Percentiles rank a stretch among this genome's conserved stretches.
Evolutionary conservation across 1,140 invertebrate species (phyloP).

Genomic region (Pogonus chalceus): DNA sequence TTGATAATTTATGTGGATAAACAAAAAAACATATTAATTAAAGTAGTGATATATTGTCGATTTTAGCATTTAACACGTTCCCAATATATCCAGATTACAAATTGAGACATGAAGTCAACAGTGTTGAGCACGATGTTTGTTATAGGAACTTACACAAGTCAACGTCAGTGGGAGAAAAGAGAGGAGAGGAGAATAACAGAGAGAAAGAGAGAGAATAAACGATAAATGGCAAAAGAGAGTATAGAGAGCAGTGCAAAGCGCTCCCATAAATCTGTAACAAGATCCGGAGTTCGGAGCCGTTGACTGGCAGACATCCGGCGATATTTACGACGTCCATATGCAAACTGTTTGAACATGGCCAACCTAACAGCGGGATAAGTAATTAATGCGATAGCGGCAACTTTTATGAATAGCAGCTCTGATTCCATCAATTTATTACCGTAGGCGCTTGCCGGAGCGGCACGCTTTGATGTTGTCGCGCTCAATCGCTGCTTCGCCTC

Average conservation of each 20-base stretch:
- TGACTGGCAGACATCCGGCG: conserved; percentile 8
- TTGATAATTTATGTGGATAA: too few relatives aligned
- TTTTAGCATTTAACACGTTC: not conserved
- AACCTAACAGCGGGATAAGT: conserved; percentile 24
- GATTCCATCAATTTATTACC: conserved; percentile 31
- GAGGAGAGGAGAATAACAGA: too few relatives aligned
- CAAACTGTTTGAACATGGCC: conserved; percentile 25
- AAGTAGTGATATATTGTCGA: too few relatives aligned
- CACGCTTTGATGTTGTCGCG: conserved; percentile 8
- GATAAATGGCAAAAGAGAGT: not conserved
- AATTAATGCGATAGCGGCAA: conserved; percentile 34
- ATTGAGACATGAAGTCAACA: not conserved
- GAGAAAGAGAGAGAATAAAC: not conserved
- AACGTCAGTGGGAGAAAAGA: too few relatives aligned
- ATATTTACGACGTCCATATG: conserved; percentile 30
- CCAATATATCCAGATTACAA: not conserved
- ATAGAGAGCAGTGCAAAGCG: not conserved
- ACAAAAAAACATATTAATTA: too few relatives aligned
- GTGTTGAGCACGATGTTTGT: not conserved
- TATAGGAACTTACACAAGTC: not conserved
- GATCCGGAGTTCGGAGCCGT: not conserved
- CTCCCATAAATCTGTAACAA: conserved; percentile 3
- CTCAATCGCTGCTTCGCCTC: not conserved
- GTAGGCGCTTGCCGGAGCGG: conserved; percentile 24
- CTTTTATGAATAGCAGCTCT: conserved; percentile 33